Conservation (phyloP, 2,113 vertebrate species). For the Plestiodon gilberti region DNA sequence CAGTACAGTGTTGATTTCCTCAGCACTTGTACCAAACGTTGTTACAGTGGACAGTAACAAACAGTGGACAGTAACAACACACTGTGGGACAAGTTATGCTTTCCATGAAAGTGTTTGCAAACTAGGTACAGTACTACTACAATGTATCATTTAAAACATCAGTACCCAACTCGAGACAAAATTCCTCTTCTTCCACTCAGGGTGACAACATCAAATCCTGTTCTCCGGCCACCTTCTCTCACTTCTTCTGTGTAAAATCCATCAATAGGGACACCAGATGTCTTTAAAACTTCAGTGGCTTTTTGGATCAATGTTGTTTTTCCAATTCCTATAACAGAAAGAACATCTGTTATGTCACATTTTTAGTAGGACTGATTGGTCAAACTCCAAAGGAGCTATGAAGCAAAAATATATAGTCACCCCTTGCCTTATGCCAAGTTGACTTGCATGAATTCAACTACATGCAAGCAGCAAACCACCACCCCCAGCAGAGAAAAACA, state of each 20-base stretch:
- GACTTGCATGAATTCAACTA: too few species aligned
- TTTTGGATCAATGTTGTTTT: constrained; percentile 96
- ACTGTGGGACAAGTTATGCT: background rate
- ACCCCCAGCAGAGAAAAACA: too few species aligned
- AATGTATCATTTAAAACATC: constrained; percentile 28
- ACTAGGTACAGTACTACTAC: background rate
- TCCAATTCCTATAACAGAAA: constrained; percentile 85
- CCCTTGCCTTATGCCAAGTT: too few species aligned
- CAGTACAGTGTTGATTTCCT: background rate
- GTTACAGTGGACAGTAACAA: background rate
- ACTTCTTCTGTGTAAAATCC: constrained; percentile 99
- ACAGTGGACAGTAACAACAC: background rate
- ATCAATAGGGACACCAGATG: constrained; percentile 77
- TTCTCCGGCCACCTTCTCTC: constrained; percentile 85
- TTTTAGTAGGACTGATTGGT: background rate
- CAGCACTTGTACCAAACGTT: background rate
- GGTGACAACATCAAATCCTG: constrained; percentile 96
- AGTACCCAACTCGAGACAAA: constrained; percentile 91
- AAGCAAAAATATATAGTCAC: background rate
- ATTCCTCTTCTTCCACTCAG: constrained; percentile 84
- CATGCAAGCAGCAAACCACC: background rate
- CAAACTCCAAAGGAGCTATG: background rate
- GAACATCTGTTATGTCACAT: background rate
- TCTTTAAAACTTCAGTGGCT: constrained; percentile 80
- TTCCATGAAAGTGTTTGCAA: background rate